phyloP scores from a whole-genome alignment of 2,797 vertebrate genomes.

The Decapterus maruadsi region DNA sequence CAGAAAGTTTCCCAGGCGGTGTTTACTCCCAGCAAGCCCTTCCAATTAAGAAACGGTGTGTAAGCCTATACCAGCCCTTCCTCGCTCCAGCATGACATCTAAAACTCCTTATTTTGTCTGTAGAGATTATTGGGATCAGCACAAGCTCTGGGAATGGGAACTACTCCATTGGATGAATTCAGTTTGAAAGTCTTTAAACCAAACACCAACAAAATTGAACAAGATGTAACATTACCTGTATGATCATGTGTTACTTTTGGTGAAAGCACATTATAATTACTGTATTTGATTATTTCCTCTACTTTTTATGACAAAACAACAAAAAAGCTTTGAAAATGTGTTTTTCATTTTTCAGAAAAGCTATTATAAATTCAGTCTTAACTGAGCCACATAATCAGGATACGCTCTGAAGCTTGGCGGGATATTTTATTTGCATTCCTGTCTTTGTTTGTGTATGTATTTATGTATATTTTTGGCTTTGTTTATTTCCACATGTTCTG shows the following conservation, averaged over 20 bases:
- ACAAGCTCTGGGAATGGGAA: not conserved
- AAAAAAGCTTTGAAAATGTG: not conserved
- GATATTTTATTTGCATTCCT: not conserved
- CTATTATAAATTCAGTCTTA: not conserved
- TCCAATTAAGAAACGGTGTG: slow-evolving; percentile 1
- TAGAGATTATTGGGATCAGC: not conserved
- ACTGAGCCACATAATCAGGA: not conserved
- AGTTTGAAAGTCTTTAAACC: not conserved
- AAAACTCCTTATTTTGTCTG: slow-evolving; percentile 2
- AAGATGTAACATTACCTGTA: not conserved
- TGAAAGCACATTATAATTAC: not conserved
- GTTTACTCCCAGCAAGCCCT: not conserved
- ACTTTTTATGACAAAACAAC: not conserved
- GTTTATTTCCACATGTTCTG: slow-evolving; percentile 14
- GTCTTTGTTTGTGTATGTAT: not conserved
- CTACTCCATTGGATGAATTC: not conserved
- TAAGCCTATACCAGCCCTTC: not conserved
- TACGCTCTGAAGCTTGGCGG: not conserved
- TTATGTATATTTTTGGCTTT: not conserved
- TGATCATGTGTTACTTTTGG: no score
- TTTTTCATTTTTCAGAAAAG: not conserved
- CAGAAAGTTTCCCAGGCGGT: not conserved
- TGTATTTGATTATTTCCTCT: not conserved
- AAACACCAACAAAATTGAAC: not conserved
- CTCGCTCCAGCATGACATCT: not conserved